phyloP scores from a whole-genome alignment of 2,888 invertebrate genomes.

The Acrobasis repandana region DNA sequence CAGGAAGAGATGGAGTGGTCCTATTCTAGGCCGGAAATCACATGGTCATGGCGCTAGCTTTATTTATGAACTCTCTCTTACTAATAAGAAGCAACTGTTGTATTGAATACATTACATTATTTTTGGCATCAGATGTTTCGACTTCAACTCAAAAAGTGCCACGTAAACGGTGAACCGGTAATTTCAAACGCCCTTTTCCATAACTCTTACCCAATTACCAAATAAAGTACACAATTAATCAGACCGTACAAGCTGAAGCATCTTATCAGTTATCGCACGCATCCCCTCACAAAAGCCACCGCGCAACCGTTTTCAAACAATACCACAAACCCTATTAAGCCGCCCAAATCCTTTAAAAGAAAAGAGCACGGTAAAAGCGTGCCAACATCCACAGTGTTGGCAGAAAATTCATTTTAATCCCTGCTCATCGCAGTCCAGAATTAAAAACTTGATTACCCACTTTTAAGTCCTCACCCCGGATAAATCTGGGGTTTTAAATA shows the following conservation, averaged over 20 bases:
- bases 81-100: too few relatives aligned
- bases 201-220: constrained; percentile 6
- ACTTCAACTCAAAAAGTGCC: too few relatives aligned
- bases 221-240: constrained; percentile 45
- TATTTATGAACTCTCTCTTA: too few relatives aligned
- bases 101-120: too few relatives aligned
- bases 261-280: constrained; percentile 53
- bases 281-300: constrained; percentile 51
- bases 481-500: constrained; percentile 29
- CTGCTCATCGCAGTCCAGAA: constrained; percentile 30
- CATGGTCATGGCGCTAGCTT: too few relatives aligned
- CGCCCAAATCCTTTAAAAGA: constrained; percentile 49
- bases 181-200: background rate
- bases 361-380: constrained; percentile 51
- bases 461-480: constrained; percentile 28
- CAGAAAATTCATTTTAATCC: constrained; percentile 44
- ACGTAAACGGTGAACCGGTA: background rate
- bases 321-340: constrained; percentile 53
- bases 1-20: too few relatives aligned
- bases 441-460: constrained; percentile 37
- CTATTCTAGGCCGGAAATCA: too few relatives aligned
- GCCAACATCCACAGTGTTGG: constrained; percentile 36
- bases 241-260: constrained; percentile 37
- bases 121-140: too few relatives aligned
- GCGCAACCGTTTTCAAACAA: constrained; percentile 47